Percentiles rank a stretch among this genome's conserved stretches.
Evolutionary conservation across 2,797 vertebrate species (phyloP).

Genomic region (Alauda arvensis): DNA sequence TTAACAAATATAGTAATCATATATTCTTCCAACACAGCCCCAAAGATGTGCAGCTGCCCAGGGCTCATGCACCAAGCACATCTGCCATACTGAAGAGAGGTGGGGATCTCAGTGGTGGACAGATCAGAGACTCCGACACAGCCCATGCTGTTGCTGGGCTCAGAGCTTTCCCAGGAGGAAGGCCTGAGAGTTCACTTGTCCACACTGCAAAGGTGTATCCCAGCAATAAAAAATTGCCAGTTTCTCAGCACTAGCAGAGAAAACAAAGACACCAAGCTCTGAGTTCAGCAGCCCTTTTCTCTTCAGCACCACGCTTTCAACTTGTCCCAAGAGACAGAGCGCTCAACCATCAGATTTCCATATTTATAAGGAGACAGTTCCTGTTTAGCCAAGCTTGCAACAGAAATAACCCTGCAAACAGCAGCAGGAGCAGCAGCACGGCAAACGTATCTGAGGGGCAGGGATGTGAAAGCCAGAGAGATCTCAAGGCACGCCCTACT

Average conservation of each 20-base stretch:
- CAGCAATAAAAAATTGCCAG: not conserved
- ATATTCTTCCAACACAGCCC: not conserved
- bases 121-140: not conserved
- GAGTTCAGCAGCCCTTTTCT: not conserved
- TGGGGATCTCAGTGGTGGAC: not conserved
- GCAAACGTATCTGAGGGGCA: not conserved
- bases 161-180: not conserved
- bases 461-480: not conserved
- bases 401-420: not conserved
- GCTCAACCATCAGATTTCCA: conserved; percentile 28
- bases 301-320: not conserved
- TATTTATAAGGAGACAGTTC: conserved; percentile 44
- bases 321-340: not conserved
- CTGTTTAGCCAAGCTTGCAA: conserved; percentile 26
- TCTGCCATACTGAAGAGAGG: not conserved
- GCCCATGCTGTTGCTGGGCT: not conserved
- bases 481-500: not conserved
- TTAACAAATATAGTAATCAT: not conserved
- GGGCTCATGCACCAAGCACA: not conserved
- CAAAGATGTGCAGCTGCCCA: not conserved
- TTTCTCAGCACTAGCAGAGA: not conserved
- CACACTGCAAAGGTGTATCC: not conserved
- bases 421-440: not conserved
- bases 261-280: not conserved
- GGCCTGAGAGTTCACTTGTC: too few species aligned